Evolutionary conservation across 2,113 vertebrate species (phyloP), one percentile per base, ranked within the genome.

Genomic region (Ia io): DNA sequence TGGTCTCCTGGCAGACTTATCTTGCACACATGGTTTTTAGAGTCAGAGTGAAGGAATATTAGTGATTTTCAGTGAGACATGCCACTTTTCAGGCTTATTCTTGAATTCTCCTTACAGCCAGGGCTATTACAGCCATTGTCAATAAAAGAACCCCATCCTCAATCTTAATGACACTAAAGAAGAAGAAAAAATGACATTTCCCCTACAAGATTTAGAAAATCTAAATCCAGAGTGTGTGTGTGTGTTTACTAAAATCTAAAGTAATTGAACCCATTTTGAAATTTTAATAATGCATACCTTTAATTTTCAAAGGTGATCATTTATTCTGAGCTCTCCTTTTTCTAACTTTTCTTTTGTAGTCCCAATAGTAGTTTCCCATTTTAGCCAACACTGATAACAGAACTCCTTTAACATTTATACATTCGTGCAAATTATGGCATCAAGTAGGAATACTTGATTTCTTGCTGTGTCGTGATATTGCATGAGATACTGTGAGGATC

Each of bases 201-300:
- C 23, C 25, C 9, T 42, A 80, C 56, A 88, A 87, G 51, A 92
- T 78, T 90, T 93, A 78, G 71, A 93, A 51, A 77, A 77, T 22
- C 74, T 51, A 77, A 77, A 51, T 77, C 14, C 16, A 44, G 42
- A 6, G 13, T 16, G 63, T 30, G 47, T 37, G 17, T 25, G 59
- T 32, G 47, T 22, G 32, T 67, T 59, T 35, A 18, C 23, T 70
- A 89, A 88, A 96, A 59, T 32, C 10, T 63, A 80, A 74, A n/a
- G 37, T 85, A 96, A 32, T 83, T 25, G 89, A 85, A 87, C 37
- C 28, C 40, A 91, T 84, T 85, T 84, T 93, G 69, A 95, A 92
- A 79, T 82, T 74, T 84, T 94, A 79, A 14, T 70, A 90, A n/a
- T 78, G 49, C 10, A 18, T 69, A 28, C 22, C 23, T 92, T 70